Base-by-base conservation (phyloP, 2,888 invertebrate genomes). In the Bhutanitis thaidina region DNA sequence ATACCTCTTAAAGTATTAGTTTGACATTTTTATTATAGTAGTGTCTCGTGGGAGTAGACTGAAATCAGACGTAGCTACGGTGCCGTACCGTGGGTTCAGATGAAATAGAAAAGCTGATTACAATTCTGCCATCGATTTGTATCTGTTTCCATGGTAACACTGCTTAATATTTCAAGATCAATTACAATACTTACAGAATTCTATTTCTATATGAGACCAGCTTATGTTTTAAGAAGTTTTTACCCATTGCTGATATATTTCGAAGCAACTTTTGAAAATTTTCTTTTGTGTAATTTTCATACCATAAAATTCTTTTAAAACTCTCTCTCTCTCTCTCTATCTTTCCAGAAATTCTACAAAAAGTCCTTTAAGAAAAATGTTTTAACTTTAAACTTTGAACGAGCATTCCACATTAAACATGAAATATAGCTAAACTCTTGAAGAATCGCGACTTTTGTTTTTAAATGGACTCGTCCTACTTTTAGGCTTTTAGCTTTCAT, bases 21-120 rank as follows among this genome's bases (percentile, higher is more conserved):
- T 5, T 20, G 3, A 5, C 5, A 20, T 20, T 3, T 20, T 3
- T 5, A 20, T 3, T 20, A 20, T 20, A 20, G 2, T 20, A 5
- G 50, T 48, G 55, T 61, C 65, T 64, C 61, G 20, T 54, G 69
- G 71, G 67, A 59, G 45, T 36, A 30, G 53, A 43, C 53, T 59
- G 62, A 75, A 77, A 79, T 78, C 76, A 78, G 65, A 65, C 51
- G 54, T 52, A 53, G 45, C 58, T 55, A 44, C 8, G 8, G 27
- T 27, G 7, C 43, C 57, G 52, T 49, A 27, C 43, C 57, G 52
- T 49, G 56, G 53, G 60, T 68, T 67, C 63, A 59, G 63, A 63
- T 60, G 61, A 66, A 70, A 72, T 68, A 69, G 71, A 64, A 78
- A 78, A 78, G 78, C 75, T 71, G 78, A 74, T 78, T 79, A 78